These are phyloP conservation scores for Pocillopora damicornis DNA, from an alignment of 64 coral and sea anemone species.

Conservation along the genomic window DNA sequence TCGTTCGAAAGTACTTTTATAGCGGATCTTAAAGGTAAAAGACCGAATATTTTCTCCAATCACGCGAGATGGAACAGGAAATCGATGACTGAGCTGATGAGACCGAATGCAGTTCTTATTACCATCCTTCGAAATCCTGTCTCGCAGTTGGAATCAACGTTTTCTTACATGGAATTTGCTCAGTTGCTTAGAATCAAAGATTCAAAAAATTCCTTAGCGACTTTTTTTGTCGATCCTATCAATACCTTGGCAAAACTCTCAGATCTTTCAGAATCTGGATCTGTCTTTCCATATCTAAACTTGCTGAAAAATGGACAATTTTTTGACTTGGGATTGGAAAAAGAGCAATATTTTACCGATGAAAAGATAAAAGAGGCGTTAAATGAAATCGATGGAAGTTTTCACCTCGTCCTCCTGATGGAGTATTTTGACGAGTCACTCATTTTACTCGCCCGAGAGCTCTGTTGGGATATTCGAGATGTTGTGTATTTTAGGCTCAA, in stretches of 20 bases:
- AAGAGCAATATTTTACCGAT: not conserved
- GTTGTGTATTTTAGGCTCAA: constrained; percentile 55
- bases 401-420: constrained; percentile 46
- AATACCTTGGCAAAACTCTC: not conserved
- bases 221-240: constrained; percentile 27
- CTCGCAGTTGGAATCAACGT: constrained; percentile 73
- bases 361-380: not conserved
- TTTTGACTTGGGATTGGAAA: constrained; percentile 46
- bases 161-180: constrained; percentile 63
- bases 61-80: constrained; percentile 69
- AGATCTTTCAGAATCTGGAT: not conserved
- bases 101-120: constrained; percentile 29
- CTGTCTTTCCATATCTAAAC: constrained; percentile 16
- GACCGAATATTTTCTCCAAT: constrained; percentile 75
- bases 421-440: constrained; percentile 67
- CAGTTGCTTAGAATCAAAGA: constrained; percentile 28
- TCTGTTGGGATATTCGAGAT: constrained; percentile 49
- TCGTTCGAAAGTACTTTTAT: not conserved
- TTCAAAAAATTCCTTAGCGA: constrained; percentile 1
- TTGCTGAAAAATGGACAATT: constrained; percentile 36
- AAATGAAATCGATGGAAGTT: not conserved
- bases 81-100: constrained; percentile 53
- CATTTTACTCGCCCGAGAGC: constrained; percentile 26
- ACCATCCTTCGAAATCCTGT: constrained; percentile 77
- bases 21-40: not conserved